A percentile compares a stretch with the other conserved stretches of the same genome.
Evolutionary conservation across 2,113 vertebrate genomes (phyloP).

Genomic region (Laterallus jamaicensis): DNA sequence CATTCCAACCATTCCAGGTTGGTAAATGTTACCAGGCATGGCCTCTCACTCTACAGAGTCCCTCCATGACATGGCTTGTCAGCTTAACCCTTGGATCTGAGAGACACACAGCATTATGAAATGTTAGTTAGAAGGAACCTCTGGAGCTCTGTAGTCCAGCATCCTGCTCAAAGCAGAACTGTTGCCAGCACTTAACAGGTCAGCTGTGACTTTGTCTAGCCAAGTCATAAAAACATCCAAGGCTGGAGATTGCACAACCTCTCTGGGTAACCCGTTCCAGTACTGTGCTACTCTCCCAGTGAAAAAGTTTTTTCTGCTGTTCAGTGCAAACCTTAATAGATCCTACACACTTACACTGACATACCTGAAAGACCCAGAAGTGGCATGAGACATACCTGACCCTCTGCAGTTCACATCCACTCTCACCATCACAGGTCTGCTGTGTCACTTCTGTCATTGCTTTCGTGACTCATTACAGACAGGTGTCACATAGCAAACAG

Average conservation of each 20-base stretch:
- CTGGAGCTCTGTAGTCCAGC: background rate
- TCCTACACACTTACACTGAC: background rate
- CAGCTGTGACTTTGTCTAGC: conserved; percentile 11
- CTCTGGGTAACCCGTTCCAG: background rate
- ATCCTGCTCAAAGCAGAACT: background rate
- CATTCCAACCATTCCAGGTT: background rate
- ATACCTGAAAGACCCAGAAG: background rate
- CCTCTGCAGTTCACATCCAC: background rate
- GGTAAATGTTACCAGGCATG: background rate
- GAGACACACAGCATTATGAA: background rate
- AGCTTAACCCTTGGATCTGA: background rate
- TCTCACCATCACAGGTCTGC: background rate
- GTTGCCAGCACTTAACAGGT: background rate
- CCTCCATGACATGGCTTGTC: background rate
- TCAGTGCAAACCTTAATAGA: background rate
- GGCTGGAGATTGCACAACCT: background rate
- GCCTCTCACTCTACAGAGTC: background rate
- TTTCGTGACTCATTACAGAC: background rate
- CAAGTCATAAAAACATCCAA: background rate
- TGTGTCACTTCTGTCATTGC: background rate
- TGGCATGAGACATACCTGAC: background rate
- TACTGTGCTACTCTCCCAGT: background rate
- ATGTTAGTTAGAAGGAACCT: background rate
- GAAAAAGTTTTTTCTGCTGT: background rate
- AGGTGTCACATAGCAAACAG: accelerated